phyloP scores from a whole-genome alignment of 1,140 invertebrate genomes.

The Drosophila asahinai region DNA sequence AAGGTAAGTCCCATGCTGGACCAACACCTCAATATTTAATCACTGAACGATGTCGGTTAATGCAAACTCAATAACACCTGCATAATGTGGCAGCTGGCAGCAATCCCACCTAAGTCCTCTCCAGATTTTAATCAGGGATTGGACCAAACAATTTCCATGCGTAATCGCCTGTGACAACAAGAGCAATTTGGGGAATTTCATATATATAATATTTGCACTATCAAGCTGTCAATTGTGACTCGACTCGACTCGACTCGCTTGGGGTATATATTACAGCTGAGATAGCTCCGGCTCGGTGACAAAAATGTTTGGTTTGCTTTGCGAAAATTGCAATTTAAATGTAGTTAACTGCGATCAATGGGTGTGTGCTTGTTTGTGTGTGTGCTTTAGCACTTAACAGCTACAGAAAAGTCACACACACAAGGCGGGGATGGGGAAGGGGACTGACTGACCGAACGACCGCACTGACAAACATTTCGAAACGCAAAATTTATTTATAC shows the following conservation, averaged over 20 bases:
- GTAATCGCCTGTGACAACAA: constrained; percentile 11
- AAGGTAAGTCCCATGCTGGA: too few relatives aligned
- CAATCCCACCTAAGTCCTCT: neutral
- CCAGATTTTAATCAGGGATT: constrained; percentile 15
- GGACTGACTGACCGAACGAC: constrained; percentile 3
- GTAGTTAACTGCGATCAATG: constrained; percentile 20
- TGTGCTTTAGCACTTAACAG: constrained; percentile 30
- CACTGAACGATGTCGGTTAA: neutral
- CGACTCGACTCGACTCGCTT: neutral
- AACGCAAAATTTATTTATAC: constrained; percentile 59
- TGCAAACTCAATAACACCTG: neutral
- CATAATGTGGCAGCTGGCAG: neutral
- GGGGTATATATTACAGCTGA: constrained; percentile 16
- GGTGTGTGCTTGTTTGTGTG: constrained; percentile 13
- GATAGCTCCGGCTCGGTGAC: constrained; percentile 2
- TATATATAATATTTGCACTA: constrained; percentile 9
- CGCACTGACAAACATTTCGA: constrained; percentile 47
- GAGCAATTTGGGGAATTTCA: constrained; percentile 17
- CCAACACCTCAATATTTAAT: too few relatives aligned
- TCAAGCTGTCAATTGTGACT: constrained; percentile 18
- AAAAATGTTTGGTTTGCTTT: constrained; percentile 36
- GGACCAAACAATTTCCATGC: constrained; percentile 17
- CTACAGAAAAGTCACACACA: constrained; percentile 18
- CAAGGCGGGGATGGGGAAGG: neutral
- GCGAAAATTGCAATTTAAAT: constrained; percentile 64